phyloP scores from a whole-genome alignment of 1,140 invertebrate species.

The Pogonomyrmex barbatus region DNA sequence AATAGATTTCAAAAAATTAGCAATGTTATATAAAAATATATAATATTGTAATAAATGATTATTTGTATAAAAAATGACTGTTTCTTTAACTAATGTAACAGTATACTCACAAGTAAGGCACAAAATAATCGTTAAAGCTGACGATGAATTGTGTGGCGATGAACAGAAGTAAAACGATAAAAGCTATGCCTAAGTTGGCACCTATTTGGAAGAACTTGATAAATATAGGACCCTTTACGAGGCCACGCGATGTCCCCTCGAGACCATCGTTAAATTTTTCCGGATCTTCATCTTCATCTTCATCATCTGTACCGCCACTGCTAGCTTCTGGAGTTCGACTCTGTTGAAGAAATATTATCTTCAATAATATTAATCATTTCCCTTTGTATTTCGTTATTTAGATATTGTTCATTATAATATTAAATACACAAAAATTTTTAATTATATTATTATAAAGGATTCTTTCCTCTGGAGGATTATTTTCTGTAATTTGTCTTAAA shows the following conservation, averaged over 20 bases:
- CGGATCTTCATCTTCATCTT: constrained; percentile 87
- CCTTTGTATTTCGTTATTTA: neutral
- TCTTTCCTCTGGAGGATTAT: neutral
- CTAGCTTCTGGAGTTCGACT: constrained; percentile 81
- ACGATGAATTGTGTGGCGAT: constrained; percentile 88
- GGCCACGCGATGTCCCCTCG: constrained; percentile 87
- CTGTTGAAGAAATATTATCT: constrained; percentile 59
- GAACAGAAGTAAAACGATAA: constrained; percentile 86
- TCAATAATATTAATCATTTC: neutral
- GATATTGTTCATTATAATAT: constrained; percentile 1
- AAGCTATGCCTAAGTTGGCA: constrained; percentile 86
- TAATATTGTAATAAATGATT: neutral
- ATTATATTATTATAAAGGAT: neutral
- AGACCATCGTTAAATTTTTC: constrained; percentile 86
- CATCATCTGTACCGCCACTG: constrained; percentile 79
- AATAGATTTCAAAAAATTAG: neutral
- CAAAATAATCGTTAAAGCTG: constrained; percentile 90
- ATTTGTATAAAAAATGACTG: neutral
- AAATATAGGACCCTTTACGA: constrained; percentile 88
- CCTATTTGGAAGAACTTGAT: constrained; percentile 88
- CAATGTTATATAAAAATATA: neutral
- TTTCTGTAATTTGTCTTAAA: neutral
- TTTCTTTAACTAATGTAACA: neutral
- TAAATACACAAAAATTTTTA: neutral
- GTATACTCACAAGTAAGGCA: constrained; percentile 88